Conservation (phyloP, 2,113 vertebrate species). For the Melanocharis versteri region DNA sequence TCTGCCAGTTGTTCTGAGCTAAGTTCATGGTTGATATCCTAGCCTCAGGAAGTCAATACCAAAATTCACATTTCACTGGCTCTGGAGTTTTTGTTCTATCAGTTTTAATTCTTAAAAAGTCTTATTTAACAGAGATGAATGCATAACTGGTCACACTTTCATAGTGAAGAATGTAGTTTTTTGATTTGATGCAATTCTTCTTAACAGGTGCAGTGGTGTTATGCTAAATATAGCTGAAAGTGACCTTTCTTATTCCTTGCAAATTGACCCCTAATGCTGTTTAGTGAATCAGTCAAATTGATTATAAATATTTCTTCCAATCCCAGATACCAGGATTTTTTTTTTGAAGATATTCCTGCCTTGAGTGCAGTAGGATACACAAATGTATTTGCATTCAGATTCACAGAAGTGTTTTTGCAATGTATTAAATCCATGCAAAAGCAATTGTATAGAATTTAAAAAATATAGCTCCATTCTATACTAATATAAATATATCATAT, state of each 20-base stretch:
- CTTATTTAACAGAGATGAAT: not conserved
- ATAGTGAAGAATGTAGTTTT: not conserved
- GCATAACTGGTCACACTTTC: not conserved
- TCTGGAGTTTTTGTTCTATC: not conserved
- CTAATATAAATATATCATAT: not conserved
- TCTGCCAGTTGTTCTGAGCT: not conserved
- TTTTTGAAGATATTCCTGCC: not conserved
- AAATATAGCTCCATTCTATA: not conserved
- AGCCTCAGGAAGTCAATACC: not conserved
- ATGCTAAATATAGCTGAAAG: not conserved
- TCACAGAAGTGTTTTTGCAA: not conserved
- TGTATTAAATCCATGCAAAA: not conserved
- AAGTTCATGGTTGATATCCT: not conserved
- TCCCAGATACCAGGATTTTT: not conserved
- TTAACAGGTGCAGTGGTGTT: not conserved
- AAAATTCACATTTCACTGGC: not conserved
- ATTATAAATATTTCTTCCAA: not conserved
- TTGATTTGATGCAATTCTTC: not conserved
- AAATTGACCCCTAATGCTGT: not conserved
- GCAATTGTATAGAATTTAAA: not conserved
- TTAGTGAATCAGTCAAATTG: conserved; percentile 4
- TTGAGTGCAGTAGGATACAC: not conserved
- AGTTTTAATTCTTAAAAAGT: not conserved
- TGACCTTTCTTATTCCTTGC: not conserved
- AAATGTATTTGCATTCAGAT: not conserved